Evolutionary conservation across 2,888 invertebrate species (phyloP).

Genomic region (Trilocha varians): DNA sequence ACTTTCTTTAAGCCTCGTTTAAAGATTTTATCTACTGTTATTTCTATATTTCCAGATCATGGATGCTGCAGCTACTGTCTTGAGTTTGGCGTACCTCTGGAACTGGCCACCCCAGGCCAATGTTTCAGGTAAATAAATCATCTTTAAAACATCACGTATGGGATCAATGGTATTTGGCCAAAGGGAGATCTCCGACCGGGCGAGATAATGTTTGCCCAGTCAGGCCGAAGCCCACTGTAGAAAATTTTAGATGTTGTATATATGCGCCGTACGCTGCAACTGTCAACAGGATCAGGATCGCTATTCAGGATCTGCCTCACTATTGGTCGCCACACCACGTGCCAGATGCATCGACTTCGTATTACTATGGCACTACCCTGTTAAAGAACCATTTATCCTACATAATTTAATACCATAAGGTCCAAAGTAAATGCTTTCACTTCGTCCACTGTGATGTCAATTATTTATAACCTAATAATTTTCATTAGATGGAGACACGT

Average conservation of each 20-base stretch:
- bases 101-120: not conserved
- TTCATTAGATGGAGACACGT: no score
- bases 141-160: not conserved
- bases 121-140: not conserved
- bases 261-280: no score
- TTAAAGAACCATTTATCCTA: conserved; percentile 12
- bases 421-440: not conserved
- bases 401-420: not conserved
- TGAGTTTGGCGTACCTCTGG: not conserved
- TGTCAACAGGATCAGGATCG: no score
- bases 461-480: conserved; percentile 1
- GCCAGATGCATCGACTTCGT: conserved; percentile 1
- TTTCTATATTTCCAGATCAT: not conserved
- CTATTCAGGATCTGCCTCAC: no score
- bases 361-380: conserved; percentile 11
- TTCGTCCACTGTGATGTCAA: not conserved
- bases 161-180: not conserved
- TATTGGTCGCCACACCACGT: no score
- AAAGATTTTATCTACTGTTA: no score
- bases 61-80: not conserved
- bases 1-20: no score
- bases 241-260: no score
- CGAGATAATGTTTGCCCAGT: no score
- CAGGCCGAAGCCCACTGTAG: no score
- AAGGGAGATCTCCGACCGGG: not conserved